Evolutionary conservation across 2,888 invertebrate genomes (phyloP).

Genomic region (Pseudeuparius sepicola): DNA sequence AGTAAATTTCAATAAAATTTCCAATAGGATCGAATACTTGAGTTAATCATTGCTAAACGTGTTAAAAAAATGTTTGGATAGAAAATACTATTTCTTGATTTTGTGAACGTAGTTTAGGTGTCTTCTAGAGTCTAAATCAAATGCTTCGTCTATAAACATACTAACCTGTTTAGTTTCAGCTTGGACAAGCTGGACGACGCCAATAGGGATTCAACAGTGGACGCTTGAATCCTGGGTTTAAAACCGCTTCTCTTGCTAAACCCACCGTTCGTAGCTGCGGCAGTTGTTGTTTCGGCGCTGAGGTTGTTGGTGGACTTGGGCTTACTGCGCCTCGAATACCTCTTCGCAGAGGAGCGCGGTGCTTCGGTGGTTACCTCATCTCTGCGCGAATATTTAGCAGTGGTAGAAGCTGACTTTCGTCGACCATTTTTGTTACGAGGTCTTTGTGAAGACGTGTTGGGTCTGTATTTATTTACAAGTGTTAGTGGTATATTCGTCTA

Average conservation of each 20-base stretch:
- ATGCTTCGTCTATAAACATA: conserved; percentile 6
- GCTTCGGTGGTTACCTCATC: conserved; percentile 39
- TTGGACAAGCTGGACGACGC: conserved; percentile 60
- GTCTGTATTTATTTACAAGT: conserved; percentile 40
- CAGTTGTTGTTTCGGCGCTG: conserved; percentile 28
- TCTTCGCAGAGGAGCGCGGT: conserved; percentile 41
- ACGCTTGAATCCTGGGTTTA: conserved; percentile 53
- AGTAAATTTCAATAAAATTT: too few species aligned
- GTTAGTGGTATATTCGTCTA: too few species aligned
- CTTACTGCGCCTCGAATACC: conserved; percentile 40
- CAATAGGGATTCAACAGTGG: conserved; percentile 44
- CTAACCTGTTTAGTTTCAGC: conserved; percentile 59
- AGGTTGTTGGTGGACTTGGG: conserved; percentile 21
- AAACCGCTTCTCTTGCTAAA: conserved; percentile 49
- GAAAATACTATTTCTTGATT: too few species aligned
- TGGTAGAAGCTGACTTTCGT: conserved; percentile 43
- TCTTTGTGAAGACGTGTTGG: conserved; percentile 35
- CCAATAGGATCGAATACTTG: too few species aligned
- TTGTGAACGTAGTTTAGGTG: too few species aligned
- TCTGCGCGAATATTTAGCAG: conserved; percentile 59
- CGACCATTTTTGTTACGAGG: conserved; percentile 37
- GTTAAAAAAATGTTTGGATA: too few species aligned
- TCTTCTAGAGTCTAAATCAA: too few species aligned
- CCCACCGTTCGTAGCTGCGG: conserved; percentile 33
- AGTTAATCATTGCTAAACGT: too few species aligned